Conservation (phyloP, 2,113 vertebrate genomes). For the Recurvirostra avosetta region DNA sequence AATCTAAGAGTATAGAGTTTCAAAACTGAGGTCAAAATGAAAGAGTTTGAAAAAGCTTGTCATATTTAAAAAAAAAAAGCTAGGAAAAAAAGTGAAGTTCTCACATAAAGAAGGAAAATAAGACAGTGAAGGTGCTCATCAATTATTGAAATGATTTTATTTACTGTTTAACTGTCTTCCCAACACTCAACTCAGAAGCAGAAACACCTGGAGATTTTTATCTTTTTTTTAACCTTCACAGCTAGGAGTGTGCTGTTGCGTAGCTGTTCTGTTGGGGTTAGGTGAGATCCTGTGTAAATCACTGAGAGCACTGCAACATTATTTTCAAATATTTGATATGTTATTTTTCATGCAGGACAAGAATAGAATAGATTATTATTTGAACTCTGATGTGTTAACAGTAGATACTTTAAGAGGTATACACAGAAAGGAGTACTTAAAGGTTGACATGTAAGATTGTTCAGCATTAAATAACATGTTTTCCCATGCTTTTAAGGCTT, state of each 20-base stretch:
- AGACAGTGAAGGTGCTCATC: background rate
- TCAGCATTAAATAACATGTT: background rate
- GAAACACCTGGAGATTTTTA: background rate
- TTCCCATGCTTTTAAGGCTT: background rate
- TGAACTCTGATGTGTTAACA: background rate
- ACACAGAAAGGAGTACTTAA: background rate
- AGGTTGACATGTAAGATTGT: background rate
- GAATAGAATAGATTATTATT: background rate
- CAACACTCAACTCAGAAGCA: background rate
- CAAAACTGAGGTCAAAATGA: background rate
- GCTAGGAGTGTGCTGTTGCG: background rate
- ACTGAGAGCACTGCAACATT: background rate
- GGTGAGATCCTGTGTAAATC: background rate
- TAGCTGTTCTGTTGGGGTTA: background rate
- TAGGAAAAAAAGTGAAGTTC: background rate
- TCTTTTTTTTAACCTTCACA: background rate
- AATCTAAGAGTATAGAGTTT: background rate
- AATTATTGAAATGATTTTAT: background rate
- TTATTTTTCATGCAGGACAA: background rate
- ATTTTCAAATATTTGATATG: background rate
- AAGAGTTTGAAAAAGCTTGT: background rate
- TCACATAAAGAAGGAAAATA: background rate
- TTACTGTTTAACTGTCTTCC: background rate
- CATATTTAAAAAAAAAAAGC: background rate
- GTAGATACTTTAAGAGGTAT: background rate